Base-by-base conservation (phyloP, 2,888 invertebrate genomes). In the Acleris laterana region DNA sequence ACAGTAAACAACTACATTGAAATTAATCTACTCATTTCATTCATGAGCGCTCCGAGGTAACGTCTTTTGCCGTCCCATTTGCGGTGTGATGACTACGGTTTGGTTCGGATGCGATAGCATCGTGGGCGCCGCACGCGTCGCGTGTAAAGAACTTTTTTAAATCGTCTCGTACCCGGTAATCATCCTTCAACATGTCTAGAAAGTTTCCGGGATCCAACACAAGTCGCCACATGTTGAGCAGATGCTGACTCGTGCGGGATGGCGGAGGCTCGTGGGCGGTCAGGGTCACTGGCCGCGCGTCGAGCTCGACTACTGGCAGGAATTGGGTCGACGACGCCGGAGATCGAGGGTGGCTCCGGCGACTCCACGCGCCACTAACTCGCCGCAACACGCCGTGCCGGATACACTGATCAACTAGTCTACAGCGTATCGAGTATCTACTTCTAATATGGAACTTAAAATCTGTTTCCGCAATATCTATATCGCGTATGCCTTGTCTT, bases 351-450 rank as follows among this genome's bases (percentile, higher is more conserved):
- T 68, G 65, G 46, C 77, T 79, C 78, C 76, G 70, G 75, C 66
- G 51, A 69, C 70, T 72, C 74, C 78, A 85, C 84, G 88, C 89
- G 78, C 82, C 83, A 79, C 76, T 85, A 80, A 73, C 74, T 78
- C 69, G 74, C 61, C 19, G 48, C 17, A 17, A 17, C 64, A 28
- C 5, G 7, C 50, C 20, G n/a, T 38, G 46, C 46, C 28, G 46
- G 46, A 46, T n/a, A 46, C n/a, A n/a, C 6, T 17, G 17, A n/a
- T n/a, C 7, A 17, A 46, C 6, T 6, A 44, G 44, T n/a, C 44
- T 6, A 38, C 19, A 38, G 28, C 32, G 9, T 32, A 9, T 32
- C 9, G 32, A 9, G 32, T 9, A 32, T 0, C 7, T 9, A 32
- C 9, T 32, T 32, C 9, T 9, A 9, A 9, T 32, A 32, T 32